Percentiles rank a stretch among this genome's conserved stretches.
phyloP scores from a whole-genome alignment of 2,888 invertebrate genomes.

The Apamea epomidion region DNA sequence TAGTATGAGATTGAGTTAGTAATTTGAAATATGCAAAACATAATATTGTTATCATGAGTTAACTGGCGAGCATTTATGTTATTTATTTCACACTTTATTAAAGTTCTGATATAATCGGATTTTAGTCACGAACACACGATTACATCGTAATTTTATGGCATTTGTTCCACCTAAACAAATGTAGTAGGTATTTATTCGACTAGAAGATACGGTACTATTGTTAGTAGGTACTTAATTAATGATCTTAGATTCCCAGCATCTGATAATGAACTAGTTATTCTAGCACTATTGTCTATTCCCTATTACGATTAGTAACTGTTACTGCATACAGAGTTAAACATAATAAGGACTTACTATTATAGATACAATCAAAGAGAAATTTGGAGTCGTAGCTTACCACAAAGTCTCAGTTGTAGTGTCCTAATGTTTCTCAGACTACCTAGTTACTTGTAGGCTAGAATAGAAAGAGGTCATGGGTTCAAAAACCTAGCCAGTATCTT shows the following conservation, averaged over 20 bases:
- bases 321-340: neutral
- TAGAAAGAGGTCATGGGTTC: neutral
- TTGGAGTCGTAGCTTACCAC: neutral
- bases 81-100: constrained; percentile 43
- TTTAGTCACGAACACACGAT: constrained; percentile 35
- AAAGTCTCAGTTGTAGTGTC: neutral
- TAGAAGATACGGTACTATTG: constrained; percentile 12
- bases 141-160: constrained; percentile 25
- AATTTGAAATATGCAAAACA: constrained; percentile 55
- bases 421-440: neutral
- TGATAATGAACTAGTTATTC: neutral
- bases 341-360: neutral
- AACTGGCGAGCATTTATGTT: constrained; percentile 25
- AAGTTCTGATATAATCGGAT: constrained; percentile 29
- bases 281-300: neutral
- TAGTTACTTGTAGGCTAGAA: neutral
- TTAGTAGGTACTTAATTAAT: constrained; percentile 19
- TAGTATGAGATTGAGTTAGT: constrained; percentile 37
- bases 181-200: neutral
- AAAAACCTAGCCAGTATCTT: neutral
- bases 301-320: neutral
- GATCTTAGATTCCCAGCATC: neutral
- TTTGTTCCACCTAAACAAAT: constrained; percentile 6
- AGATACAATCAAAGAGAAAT: neutral
- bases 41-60: constrained; percentile 48